phyloP scores from a whole-genome alignment of 1,140 invertebrate species.

The Bombus pascuorum region DNA sequence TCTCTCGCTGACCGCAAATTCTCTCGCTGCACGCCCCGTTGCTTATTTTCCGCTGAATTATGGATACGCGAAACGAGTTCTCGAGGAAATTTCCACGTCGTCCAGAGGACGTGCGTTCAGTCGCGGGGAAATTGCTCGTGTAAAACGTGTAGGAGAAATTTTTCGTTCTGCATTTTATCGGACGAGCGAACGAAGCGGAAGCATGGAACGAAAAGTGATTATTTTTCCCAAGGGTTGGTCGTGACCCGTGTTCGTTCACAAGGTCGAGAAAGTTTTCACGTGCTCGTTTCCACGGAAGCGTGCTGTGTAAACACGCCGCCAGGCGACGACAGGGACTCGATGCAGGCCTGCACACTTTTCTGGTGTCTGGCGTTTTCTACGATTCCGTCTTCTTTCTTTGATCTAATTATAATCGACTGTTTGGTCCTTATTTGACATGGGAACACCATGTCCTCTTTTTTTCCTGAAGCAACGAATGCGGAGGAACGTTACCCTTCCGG shows the following conservation, averaged over 20 bases:
- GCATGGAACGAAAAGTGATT: neutral
- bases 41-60: conserved; percentile 21
- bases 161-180: neutral
- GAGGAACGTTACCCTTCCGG: neutral
- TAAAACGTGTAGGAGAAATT: neutral
- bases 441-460: neutral
- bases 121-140: neutral
- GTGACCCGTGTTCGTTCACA: neutral
- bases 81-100: neutral
- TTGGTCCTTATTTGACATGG: neutral
- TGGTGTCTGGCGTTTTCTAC: conserved; percentile 43
- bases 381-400: neutral
- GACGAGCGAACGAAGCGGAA: neutral
- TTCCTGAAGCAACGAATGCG: too few relatives aligned
- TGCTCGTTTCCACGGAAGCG: conserved; percentile 56
- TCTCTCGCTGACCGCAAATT: conserved; percentile 32
- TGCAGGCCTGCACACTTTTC: neutral
- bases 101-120: neutral
- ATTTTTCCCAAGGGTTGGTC: neutral
- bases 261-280: conserved; percentile 61
- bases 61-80: conserved; percentile 6
- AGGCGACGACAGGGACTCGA: neutral
- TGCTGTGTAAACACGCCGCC: conserved; percentile 50
- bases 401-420: conserved; percentile 57
- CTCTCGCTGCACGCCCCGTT: neutral